A percentile compares a stretch with the other conserved stretches of the same genome.
Conservation (phyloP, 2,888 invertebrate genomes). For the Trilocha varians region DNA sequence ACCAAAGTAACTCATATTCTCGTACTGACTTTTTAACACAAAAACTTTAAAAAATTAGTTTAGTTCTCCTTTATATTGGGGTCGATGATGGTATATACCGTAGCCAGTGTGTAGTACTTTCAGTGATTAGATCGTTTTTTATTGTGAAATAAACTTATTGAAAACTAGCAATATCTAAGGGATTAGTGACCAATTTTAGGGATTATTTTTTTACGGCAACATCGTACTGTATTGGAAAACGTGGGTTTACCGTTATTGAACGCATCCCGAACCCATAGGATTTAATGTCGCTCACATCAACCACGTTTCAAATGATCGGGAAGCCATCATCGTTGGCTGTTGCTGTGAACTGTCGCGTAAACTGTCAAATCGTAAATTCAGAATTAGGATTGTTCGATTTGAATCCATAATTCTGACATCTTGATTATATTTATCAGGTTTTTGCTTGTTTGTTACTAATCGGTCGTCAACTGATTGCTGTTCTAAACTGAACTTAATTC, state of each 20-base stretch:
- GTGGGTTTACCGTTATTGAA: constrained; percentile 18
- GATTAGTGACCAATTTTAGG: neutral
- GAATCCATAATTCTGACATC: neutral
- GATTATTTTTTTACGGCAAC: neutral
- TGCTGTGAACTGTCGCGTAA: neutral
- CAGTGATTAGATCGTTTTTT: too few relatives aligned
- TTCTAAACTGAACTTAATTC: too few relatives aligned
- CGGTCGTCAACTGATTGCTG: too few relatives aligned
- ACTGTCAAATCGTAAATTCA: neutral
- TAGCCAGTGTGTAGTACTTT: too few relatives aligned
- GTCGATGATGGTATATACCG: too few relatives aligned
- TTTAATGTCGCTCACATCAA: constrained; percentile 26
- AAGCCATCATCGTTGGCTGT: constrained; percentile 10
- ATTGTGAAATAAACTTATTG: too few relatives aligned
- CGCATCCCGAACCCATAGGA: constrained; percentile 17
- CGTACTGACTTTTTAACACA: too few relatives aligned
- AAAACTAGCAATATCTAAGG: too few relatives aligned
- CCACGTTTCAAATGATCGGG: constrained; percentile 19
- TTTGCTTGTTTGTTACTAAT: too few relatives aligned
- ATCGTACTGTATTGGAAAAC: constrained; percentile 9
- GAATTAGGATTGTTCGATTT: neutral
- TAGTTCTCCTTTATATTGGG: too few relatives aligned
- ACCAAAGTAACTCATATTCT: too few relatives aligned
- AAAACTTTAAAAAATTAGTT: too few relatives aligned
- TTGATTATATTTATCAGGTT: neutral